Percentiles rank a stretch among this genome's conserved stretches.
These are phyloP conservation scores for Calephelis perditalis DNA, from an alignment of 2,888 invertebrate species.

Conservation along the genomic window DNA sequence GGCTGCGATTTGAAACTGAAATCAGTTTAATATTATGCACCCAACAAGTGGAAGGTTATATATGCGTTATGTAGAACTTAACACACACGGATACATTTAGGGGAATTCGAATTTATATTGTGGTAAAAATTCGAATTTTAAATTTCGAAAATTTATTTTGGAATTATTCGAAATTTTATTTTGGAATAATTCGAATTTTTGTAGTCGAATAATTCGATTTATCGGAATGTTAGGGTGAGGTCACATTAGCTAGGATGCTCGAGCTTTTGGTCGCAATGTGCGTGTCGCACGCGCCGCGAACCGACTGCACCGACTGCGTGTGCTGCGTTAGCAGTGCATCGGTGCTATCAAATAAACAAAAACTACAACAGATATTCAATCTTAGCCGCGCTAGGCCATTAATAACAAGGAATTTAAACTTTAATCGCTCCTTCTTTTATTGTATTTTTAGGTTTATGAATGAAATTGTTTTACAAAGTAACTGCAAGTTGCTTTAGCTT, in stretches of 20 bases:
- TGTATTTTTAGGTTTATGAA: no score
- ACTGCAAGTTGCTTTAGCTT: no score
- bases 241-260: constrained; percentile 33
- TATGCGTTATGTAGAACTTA: constrained; percentile 13
- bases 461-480: no score
- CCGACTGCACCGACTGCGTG: constrained; percentile 61
- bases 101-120: constrained; percentile 13
- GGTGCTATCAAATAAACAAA: constrained; percentile 72
- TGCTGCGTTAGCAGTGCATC: constrained; percentile 60
- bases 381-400: constrained; percentile 38
- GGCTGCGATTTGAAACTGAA: constrained; percentile 53
- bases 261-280: constrained; percentile 28
- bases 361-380: constrained; percentile 57
- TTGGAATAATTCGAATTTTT: constrained; percentile 21
- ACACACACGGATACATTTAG: constrained; percentile 24
- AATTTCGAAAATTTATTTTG: constrained; percentile 8
- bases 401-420: no score
- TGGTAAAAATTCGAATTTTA: constrained; percentile 22
- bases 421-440: no score
- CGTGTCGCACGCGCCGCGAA: constrained; percentile 64
- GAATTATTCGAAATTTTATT: constrained; percentile 7
- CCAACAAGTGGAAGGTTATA: constrained; percentile 50
- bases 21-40: constrained; percentile 43
- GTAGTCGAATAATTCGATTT: constrained; percentile 12
- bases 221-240: constrained; percentile 33